phyloP scores from a whole-genome alignment of 30 jellyfish, hydroid and myxozoan genomes.

The Catostylus mosaicus region DNA sequence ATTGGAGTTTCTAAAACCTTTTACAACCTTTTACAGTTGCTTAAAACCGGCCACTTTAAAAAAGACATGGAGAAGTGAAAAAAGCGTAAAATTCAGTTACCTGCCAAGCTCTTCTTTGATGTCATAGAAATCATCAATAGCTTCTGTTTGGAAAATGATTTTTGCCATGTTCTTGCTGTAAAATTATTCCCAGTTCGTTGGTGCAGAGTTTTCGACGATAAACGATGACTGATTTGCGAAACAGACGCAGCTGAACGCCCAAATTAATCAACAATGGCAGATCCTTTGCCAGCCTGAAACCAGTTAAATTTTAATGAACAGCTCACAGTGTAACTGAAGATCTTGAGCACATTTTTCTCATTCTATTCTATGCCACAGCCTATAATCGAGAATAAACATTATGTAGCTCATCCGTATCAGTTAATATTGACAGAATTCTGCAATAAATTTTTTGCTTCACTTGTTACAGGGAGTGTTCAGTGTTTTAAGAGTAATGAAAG shows the following conservation, averaged over 20 bases:
- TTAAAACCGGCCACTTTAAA: too few species aligned
- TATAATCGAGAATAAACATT: too few species aligned
- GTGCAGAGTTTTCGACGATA: too few species aligned
- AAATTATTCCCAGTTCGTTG: not conserved
- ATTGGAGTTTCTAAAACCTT: too few species aligned
- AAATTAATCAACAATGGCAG: not conserved
- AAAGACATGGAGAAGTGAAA: too few species aligned
- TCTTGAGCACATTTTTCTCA: not conserved
- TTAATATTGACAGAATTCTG: not conserved
- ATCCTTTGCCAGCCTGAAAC: not conserved
- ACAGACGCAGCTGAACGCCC: conserved; percentile 11
- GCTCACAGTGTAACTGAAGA: not conserved
- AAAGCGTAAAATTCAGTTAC: too few species aligned
- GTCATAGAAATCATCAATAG: conserved; percentile 69
- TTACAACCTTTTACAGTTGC: too few species aligned
- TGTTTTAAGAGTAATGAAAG: not conserved
- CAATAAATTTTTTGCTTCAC: not conserved
- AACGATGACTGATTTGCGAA: not conserved
- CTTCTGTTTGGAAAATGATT: conserved; percentile 56
- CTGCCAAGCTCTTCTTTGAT: conserved; percentile 87
- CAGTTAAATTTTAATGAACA: conserved; percentile 13
- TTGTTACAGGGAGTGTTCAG: not conserved
- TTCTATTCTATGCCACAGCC: not conserved
- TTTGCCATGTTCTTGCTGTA: not conserved
- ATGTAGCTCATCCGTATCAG: not conserved